Evolutionary conservation across 2,113 vertebrate species (phyloP).

Genomic region (Heteronetta atricapilla): DNA sequence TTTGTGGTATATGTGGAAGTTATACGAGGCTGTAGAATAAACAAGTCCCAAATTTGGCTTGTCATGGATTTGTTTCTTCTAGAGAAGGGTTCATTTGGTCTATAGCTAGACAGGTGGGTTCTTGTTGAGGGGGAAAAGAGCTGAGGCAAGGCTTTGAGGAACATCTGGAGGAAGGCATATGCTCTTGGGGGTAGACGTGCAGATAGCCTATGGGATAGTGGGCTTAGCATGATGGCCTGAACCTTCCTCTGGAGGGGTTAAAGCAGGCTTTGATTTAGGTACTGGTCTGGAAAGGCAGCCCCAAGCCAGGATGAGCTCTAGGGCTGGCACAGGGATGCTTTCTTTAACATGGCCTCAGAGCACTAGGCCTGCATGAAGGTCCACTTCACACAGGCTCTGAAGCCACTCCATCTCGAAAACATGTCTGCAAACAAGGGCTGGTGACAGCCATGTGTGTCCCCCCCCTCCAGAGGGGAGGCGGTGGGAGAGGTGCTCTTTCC

Average conservation of each 20-base stretch:
- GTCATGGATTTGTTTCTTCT: rapidly evolving
- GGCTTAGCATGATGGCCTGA: not conserved
- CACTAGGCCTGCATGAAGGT: not conserved
- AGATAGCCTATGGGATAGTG: rapidly evolving
- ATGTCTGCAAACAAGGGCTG: not conserved
- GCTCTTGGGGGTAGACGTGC: rapidly evolving
- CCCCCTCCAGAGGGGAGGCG: rapidly evolving
- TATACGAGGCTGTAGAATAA: not conserved
- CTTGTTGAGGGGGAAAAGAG: not conserved
- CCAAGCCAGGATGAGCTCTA: not conserved
- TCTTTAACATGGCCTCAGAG: not conserved
- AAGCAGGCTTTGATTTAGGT: not conserved
- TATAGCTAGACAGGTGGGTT: not conserved
- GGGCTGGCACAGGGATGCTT: not conserved
- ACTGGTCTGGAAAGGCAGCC: not conserved
- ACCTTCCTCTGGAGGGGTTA: not conserved
- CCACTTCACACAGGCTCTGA: not conserved
- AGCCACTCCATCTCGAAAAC: not conserved
- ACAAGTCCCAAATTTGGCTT: not conserved
- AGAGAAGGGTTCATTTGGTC: not conserved
- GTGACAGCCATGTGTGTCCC: not conserved
- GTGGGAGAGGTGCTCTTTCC: not conserved
- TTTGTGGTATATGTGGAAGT: not conserved
- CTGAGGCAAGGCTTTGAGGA: not conserved
- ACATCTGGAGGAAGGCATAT: not conserved